Percentiles rank a stretch among this genome's conserved stretches.
Evolutionary conservation across 30 jellyfish, hydroid and myxozoan genomes (phyloP).

Genomic region (Aurelia aurita complex sp. Pacific): DNA sequence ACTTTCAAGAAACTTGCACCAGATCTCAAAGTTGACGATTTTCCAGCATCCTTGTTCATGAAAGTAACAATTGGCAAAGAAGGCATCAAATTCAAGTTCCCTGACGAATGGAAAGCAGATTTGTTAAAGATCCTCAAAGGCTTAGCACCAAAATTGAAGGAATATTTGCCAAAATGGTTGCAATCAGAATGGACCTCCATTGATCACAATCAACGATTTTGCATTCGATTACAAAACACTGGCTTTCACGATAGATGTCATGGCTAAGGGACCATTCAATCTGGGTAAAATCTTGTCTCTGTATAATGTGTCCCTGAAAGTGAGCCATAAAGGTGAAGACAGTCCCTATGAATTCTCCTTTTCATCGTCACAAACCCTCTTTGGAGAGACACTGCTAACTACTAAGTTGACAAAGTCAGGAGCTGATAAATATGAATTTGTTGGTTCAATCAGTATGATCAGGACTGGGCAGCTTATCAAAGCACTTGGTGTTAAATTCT

Average conservation of each 20-base stretch:
- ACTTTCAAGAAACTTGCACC: slow-evolving; percentile 61
- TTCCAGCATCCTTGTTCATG: slow-evolving; percentile 64
- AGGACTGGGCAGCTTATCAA: slow-evolving; percentile 62
- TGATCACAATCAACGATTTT: slow-evolving; percentile 55
- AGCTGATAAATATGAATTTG: slow-evolving; percentile 31
- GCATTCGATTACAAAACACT: slow-evolving; percentile 56
- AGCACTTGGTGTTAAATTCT: slow-evolving; percentile 56
- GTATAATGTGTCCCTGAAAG: slow-evolving; percentile 47
- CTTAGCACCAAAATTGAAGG: slow-evolving; percentile 73
- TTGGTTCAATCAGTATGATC: slow-evolving; percentile 53
- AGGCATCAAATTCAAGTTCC: slow-evolving; percentile 64
- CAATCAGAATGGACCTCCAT: slow-evolving; percentile 67
- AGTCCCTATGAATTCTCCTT: slow-evolving; percentile 68
- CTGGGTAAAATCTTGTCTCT: slow-evolving; percentile 56
- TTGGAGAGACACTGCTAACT: slow-evolving; percentile 28
- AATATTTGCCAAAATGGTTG: slow-evolving; percentile 62
- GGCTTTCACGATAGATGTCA: slow-evolving; percentile 49
- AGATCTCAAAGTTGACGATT: slow-evolving; percentile 25
- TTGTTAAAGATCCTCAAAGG: slow-evolving; percentile 67
- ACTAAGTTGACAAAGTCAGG: slow-evolving; percentile 59
- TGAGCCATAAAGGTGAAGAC: slow-evolving; percentile 56
- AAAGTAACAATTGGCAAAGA: slow-evolving; percentile 40
- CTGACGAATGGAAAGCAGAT: slow-evolving; percentile 71
- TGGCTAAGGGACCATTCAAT: slow-evolving; percentile 49
- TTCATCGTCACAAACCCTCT: slow-evolving; percentile 55